phyloP scores from a whole-genome alignment of 2,113 vertebrate genomes.

The Grammomys dolichurus region DNA sequence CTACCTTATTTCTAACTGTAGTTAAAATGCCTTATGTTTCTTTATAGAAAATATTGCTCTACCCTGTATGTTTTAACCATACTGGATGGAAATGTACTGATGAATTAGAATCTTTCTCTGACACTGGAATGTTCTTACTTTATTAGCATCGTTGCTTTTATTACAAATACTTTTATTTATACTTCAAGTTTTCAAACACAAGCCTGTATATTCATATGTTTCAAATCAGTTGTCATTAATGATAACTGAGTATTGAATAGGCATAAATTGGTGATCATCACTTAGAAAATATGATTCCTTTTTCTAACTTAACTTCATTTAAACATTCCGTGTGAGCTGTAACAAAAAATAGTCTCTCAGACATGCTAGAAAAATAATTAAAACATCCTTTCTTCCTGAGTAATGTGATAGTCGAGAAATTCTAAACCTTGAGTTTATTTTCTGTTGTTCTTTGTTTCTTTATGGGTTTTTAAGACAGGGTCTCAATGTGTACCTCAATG shows the following conservation, averaged over 20 bases:
- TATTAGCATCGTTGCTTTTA: neutral
- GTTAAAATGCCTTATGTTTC: neutral
- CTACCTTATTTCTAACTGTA: neutral
- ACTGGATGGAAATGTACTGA: neutral
- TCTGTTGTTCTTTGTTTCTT: neutral
- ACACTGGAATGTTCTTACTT: constrained; percentile 29
- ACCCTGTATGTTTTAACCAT: neutral
- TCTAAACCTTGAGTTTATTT: neutral
- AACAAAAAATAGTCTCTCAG: neutral
- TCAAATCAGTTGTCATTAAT: neutral
- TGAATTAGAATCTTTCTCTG: neutral
- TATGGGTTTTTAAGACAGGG: neutral
- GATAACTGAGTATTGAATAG: constrained; percentile 1
- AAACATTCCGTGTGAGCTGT: neutral
- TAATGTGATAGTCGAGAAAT: neutral
- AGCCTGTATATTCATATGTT: neutral
- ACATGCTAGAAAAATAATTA: neutral
- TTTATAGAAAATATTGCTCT: neutral
- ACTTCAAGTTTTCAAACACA: constrained; percentile 29
- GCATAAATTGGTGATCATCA: neutral
- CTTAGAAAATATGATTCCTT: constrained; percentile 15
- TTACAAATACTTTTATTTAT: neutral
- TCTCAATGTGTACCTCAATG: neutral
- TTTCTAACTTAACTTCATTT: neutral
- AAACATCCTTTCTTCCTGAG: neutral